Percentiles rank a stretch among this genome's conserved stretches.
Evolutionary conservation across 2,797 vertebrate species (phyloP).

Genomic region (Leucoraja ocellata): DNA sequence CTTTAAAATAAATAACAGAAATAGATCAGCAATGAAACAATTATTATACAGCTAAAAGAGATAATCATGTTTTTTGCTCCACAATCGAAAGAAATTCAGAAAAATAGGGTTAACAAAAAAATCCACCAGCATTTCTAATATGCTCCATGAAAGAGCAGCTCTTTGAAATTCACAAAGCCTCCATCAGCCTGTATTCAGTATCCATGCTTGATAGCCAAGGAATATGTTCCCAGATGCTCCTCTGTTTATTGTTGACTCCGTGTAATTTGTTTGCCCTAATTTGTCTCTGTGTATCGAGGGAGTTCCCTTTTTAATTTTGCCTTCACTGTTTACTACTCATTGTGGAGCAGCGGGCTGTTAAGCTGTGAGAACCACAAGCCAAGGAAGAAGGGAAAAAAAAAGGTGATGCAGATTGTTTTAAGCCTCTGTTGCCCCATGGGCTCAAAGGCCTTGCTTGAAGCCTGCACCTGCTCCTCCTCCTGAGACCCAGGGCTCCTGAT

Average conservation of each 20-base stretch:
- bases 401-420: constrained; percentile 90
- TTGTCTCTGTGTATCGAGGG: constrained; percentile 95
- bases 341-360: constrained; percentile 88
- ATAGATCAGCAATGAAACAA: background rate
- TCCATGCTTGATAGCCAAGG: constrained; percentile 49
- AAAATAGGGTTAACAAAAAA: constrained; percentile 19
- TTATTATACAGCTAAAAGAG: background rate
- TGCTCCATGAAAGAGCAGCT: constrained; percentile 35
- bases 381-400: constrained; percentile 59
- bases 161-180: constrained; percentile 37
- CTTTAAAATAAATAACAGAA: background rate
- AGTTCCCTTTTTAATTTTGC: constrained; percentile 98
- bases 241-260: constrained; percentile 98
- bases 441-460: constrained; percentile 92
- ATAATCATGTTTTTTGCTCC: background rate
- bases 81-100: background rate
- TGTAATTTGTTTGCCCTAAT: constrained; percentile 99
- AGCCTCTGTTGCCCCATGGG: constrained; percentile 88
- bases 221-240: constrained; percentile 88
- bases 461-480: constrained; percentile 96
- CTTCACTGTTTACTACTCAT: constrained; percentile 97
- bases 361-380: constrained; percentile 76
- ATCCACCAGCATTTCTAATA: constrained; percentile 31
- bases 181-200: constrained; percentile 35
- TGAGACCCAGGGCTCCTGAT: constrained; percentile 87